Evolutionary conservation across 2,113 vertebrate genomes (phyloP), one percentile per base, ranked within the genome.

Genomic region (Lepus americanus): DNA sequence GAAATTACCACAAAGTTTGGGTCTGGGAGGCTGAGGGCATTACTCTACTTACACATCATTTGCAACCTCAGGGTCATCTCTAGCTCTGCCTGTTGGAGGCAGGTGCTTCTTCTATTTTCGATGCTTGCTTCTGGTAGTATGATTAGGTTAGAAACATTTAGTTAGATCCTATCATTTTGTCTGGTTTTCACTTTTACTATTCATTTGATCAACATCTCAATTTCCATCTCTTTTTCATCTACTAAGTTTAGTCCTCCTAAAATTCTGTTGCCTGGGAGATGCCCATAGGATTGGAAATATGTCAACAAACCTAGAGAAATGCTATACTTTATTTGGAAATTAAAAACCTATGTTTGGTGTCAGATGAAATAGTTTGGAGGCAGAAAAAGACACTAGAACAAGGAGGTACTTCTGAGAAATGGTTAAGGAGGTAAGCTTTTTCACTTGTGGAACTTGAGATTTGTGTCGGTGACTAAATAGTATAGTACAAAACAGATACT

Each of bases 231-330:
- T 29, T 94, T 96, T 97, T 96, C 63, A 86, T 85, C 64, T 66
- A 77, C 76, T 74, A 81, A 92, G 61, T 94, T 96, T 96, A 97
- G 55, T 90, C 49, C 55, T 95, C 84, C 94, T 95, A 95, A 94
- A 97, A 90, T 97, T 94, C 87, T 97, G 96, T 96, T 97, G 94
- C 95, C 96, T 96, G 77, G 96, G 97, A 96, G 90, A 97, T 94
- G 92, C 96, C 95, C 89, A 95, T 91, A 95, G 31, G 87, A 79
- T 16, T 22, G 92, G 59, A 97, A 97, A 93, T 29, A 80, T 16
- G 16, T 88, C 83, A 92, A 53, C 95, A 96, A 97, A 97, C 69
- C 64, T 95, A 82, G 20, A 89, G 73, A 87, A 55, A 67, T 92
- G 27, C 59, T 51, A 63, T 33, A 70, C 61, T 92, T 73, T 31